Conservation (phyloP, 2,888 invertebrate genomes). For the Caenorhabditis panamensis region DNA sequence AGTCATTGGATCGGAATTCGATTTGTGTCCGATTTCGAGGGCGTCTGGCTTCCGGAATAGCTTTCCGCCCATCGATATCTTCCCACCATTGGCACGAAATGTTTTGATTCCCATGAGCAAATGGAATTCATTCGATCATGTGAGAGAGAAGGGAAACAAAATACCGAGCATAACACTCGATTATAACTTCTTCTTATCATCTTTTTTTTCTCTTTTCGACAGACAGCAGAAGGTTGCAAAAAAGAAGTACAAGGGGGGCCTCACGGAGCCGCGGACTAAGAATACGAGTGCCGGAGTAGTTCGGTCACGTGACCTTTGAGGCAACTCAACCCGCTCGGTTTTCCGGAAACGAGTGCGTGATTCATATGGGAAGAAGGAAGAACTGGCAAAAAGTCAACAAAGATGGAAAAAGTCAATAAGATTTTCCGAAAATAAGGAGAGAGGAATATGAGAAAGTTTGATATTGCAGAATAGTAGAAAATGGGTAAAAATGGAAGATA, state of each 20-base stretch:
- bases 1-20: slow-evolving; percentile 43
- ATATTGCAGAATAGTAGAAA: background rate
- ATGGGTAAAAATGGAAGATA: slow-evolving; percentile 1
- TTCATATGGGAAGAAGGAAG: slow-evolving; percentile 34
- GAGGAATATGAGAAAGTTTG: slow-evolving; percentile 7
- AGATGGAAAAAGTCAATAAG: slow-evolving; percentile 38
- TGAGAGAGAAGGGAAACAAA: slow-evolving; percentile 9
- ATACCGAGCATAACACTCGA: slow-evolving; percentile 20
- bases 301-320: slow-evolving; percentile 33
- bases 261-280: background rate
- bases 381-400: slow-evolving; percentile 52
- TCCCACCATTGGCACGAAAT: background rate
- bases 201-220: background rate
- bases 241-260: background rate
- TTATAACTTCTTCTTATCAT: slow-evolving; percentile 26
- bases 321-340: background rate
- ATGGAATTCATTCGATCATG: slow-evolving; percentile 36
- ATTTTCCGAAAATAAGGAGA: slow-evolving; percentile 17
- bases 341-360: slow-evolving; percentile 40
- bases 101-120: slow-evolving; percentile 5
- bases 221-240: too few relatives aligned
- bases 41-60: slow-evolving; percentile 19
- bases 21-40: slow-evolving; percentile 24
- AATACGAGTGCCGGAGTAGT: background rate
- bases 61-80: background rate